Base-by-base conservation (phyloP, 2,888 invertebrate genomes). In the Tenthredo notha region DNA sequence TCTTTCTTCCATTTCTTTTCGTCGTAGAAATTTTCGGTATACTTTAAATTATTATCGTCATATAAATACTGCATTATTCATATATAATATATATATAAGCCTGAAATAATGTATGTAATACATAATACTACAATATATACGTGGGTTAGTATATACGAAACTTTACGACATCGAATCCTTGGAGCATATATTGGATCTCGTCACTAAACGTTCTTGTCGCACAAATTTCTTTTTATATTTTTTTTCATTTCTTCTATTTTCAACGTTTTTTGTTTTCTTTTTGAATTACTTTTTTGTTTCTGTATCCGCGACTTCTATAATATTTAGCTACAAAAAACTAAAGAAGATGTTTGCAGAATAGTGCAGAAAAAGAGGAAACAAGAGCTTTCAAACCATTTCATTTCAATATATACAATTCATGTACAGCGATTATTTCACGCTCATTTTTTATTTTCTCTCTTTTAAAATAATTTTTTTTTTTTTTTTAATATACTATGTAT, bases 391-490 rank as follows among this genome's bases (percentile, higher is more conserved):
- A n/a, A 33, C n/a, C 29, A 33, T 37, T n/a, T n/a, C n/a, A n/a
- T n/a, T n/a, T n/a, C n/a, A n/a, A 18, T n/a, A 54, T n/a, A 50
- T 25, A 5, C 0, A 37, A 33, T 18, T 25, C 9, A 33, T 3
- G 21, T 29, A 77, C 54, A 40, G 37, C 78, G 78, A 78, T 78
- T 78, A 78, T 78, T 78, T 78, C 78, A 37, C 58, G 78, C 33
- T 78, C 7, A n/a, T 74, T 47, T 74, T 43, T 70, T 15, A 37
- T 15, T 70, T 7, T 37, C 12, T 70, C 15, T 29, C 18, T 67
- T 18, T 67, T 67, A n/a, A n/a, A n/a, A n/a, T n/a, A n/a, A n/a
- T 67, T 29, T 67, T 6, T 33, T 18, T 29, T 67, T 70, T 70
- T 18, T 37, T 18, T 18, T 47, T 25, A 25, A 40, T 47, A 47